Conservation (phyloP, 2,888 invertebrate species). For the Acleris cristana region DNA sequence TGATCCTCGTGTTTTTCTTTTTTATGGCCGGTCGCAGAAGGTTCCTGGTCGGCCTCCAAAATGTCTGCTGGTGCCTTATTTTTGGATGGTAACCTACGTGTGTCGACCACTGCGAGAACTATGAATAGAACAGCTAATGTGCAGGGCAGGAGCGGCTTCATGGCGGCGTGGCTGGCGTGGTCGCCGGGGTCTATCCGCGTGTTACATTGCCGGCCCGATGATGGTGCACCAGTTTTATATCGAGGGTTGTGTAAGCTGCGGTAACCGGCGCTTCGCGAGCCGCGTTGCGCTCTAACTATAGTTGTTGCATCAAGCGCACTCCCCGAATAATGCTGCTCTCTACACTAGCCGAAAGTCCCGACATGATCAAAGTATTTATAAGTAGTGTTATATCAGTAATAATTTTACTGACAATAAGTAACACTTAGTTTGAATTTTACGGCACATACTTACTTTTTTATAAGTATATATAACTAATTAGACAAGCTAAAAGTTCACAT, state of each 20-base stretch:
- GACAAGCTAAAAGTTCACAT: no score
- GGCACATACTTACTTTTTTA: no score
- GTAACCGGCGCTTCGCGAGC: constrained; percentile 68
- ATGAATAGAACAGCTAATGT: constrained; percentile 61
- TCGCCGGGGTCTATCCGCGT: constrained; percentile 58
- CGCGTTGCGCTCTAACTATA: constrained; percentile 40
- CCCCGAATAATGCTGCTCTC: constrained; percentile 21
- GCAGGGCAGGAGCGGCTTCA: constrained; percentile 56
- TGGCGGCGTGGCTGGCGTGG: constrained; percentile 51
- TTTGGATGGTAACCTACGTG: constrained; percentile 59
- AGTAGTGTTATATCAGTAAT: no score
- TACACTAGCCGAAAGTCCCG: constrained; percentile 8
- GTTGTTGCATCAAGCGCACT: constrained; percentile 57
- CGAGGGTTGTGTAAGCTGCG: constrained; percentile 78
- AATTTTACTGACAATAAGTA: no score
- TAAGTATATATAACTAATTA: no score
- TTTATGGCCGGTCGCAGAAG: constrained; percentile 76
- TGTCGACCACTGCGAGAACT: constrained; percentile 55
- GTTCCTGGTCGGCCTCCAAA: constrained; percentile 58
- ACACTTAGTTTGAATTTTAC: no score
- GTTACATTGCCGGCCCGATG: constrained; percentile 70
- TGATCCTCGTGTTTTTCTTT: constrained; percentile 75
- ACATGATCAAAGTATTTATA: no score
- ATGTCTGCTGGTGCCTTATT: constrained; percentile 48
- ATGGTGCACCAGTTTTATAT: constrained; percentile 80